phyloP scores from a whole-genome alignment of 2,113 vertebrate genomes.

The Antechinus stuartii region DNA sequence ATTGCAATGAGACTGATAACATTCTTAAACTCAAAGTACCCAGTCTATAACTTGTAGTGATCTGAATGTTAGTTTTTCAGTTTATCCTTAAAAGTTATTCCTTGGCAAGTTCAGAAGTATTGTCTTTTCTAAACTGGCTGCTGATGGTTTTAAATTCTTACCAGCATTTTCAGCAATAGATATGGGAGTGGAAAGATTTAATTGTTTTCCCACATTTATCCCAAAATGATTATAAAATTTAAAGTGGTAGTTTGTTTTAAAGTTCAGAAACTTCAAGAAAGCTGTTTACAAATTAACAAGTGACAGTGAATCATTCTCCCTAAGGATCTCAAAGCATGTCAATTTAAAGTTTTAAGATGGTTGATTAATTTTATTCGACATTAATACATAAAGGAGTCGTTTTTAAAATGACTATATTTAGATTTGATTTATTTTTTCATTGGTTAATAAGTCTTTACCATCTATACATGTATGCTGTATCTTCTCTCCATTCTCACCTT shows the following conservation, averaged over 20 bases:
- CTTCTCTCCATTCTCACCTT: not conserved
- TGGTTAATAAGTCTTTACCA: not conserved
- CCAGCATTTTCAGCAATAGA: not conserved
- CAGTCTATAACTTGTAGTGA: not conserved
- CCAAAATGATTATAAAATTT: conserved; percentile 1
- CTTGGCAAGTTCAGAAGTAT: not conserved
- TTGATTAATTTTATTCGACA: not conserved
- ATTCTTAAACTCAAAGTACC: not conserved
- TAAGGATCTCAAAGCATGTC: not conserved
- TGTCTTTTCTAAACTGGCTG: not conserved
- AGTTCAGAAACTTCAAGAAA: conserved; percentile 6
- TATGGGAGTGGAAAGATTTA: not conserved
- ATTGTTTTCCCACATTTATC: not conserved
- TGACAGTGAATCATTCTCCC: not conserved
- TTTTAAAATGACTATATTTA: conserved; percentile 3
- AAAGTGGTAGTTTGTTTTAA: conserved; percentile 1
- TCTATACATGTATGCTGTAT: not conserved
- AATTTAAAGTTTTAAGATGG: not conserved
- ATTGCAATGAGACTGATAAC: not conserved
- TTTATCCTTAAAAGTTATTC: conserved; percentile 16
- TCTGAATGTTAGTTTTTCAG: conserved; percentile 7
- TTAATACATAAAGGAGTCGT: not conserved
- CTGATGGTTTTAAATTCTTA: not conserved
- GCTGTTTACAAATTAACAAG: conserved; percentile 12
- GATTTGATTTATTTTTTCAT: conserved; percentile 36